phyloP scores from a whole-genome alignment of 2,113 vertebrate genomes.

The Bufo bufo region DNA sequence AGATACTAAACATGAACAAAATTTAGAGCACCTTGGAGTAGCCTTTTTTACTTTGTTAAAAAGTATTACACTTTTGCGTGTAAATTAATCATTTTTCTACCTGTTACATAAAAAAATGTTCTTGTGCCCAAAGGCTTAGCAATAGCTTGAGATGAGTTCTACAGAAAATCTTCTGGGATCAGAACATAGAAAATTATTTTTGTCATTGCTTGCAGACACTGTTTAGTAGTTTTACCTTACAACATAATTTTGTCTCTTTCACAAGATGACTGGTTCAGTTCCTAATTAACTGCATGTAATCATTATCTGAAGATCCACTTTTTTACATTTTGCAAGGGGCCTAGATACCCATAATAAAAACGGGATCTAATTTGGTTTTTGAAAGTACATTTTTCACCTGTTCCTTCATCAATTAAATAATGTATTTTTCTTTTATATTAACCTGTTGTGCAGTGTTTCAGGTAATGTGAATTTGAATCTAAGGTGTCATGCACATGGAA shows the following conservation, averaged over 20 bases:
- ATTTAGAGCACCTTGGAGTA: background rate
- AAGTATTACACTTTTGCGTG: slow-evolving; percentile 17
- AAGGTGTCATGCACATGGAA: too few species aligned
- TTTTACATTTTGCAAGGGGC: background rate
- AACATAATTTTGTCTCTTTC: slow-evolving; percentile 41
- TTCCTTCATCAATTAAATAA: too few species aligned
- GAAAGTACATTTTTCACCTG: too few species aligned
- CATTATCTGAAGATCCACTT: background rate
- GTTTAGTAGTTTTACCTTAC: slow-evolving; percentile 48
- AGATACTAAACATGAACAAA: background rate
- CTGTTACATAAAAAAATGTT: slow-evolving; percentile 44
- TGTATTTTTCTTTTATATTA: too few species aligned
- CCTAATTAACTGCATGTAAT: background rate
- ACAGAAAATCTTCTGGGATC: slow-evolving; percentile 48
- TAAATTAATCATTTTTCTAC: slow-evolving; percentile 50
- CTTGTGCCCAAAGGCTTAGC: slow-evolving; percentile 43
- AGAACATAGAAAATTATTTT: slow-evolving; percentile 50
- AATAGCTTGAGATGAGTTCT: slow-evolving; percentile 42
- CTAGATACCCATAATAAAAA: background rate
- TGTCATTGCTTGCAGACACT: slow-evolving; percentile 53
- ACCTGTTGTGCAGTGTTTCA: too few species aligned
- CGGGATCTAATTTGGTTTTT: background rate
- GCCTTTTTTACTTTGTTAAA: background rate
- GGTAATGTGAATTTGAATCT: too few species aligned
- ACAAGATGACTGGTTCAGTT: background rate